Conservation (phyloP, 2,113 vertebrate genomes). For the Synodontis membranacea region DNA sequence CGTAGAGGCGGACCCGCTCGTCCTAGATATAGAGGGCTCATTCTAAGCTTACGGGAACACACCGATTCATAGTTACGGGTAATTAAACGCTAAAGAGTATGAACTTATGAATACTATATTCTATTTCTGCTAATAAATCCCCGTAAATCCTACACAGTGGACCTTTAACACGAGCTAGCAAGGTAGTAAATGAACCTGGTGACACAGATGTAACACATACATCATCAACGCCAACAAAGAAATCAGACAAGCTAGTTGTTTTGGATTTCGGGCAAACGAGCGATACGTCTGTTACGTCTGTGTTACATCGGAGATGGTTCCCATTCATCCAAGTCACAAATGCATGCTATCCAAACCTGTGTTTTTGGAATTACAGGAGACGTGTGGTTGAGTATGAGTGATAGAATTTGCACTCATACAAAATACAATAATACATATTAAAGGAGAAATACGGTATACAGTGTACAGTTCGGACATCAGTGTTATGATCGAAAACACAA, state of each 20-base stretch:
- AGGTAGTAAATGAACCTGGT: no score
- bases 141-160: no score
- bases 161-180: no score
- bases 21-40: no score
- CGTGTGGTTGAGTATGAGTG: background rate
- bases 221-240: no score
- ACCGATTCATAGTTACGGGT: no score
- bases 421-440: background rate
- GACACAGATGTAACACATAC: no score
- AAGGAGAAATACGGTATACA: background rate
- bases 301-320: background rate
- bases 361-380: background rate
- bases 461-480: background rate
- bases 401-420: background rate
- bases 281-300: background rate
- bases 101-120: no score
- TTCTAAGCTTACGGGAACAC: no score
- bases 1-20: no score
- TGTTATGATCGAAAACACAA: slow-evolving; percentile 10
- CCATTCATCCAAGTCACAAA: background rate
- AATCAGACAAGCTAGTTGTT: background rate
- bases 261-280: background rate
- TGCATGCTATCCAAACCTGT: background rate
- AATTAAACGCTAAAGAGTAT: no score
- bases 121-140: no score